Conservation (phyloP, 2,113 vertebrate genomes). For the Acanthochromis polyacanthus region DNA sequence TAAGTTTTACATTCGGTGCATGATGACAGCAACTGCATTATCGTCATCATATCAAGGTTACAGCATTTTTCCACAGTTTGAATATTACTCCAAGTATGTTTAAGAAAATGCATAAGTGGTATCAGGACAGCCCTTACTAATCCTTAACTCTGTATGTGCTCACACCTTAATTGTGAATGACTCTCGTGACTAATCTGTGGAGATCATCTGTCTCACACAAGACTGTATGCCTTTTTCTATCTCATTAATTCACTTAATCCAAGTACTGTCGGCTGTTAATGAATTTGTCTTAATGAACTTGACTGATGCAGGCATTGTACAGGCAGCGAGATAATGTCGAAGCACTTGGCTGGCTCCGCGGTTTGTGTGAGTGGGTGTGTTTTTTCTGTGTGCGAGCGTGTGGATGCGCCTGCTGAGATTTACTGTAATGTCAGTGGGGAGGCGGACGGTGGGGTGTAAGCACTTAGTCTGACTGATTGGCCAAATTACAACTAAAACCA, state of each 20-base stretch:
- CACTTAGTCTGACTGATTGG: constrained; percentile 75
- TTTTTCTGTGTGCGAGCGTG: background rate
- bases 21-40: constrained; percentile 22
- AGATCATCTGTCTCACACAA: constrained; percentile 48
- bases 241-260: constrained; percentile 52
- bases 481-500: constrained; percentile 69
- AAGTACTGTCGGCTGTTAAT: constrained; percentile 62
- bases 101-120: constrained; percentile 41
- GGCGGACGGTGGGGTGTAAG: constrained; percentile 53
- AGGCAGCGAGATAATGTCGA: constrained; percentile 56
- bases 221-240: constrained; percentile 69
- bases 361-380: constrained; percentile 35
- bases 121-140: constrained; percentile 62
- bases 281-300: constrained; percentile 70
- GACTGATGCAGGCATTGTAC: constrained; percentile 65
- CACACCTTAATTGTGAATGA: constrained; percentile 56
- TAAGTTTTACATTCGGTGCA: constrained; percentile 13
- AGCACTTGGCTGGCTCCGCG: constrained; percentile 66
- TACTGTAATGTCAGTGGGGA: constrained; percentile 57
- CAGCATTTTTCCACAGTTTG: constrained; percentile 43
- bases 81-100: constrained; percentile 56
- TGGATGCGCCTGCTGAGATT: constrained; percentile 52
- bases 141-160: constrained; percentile 54
- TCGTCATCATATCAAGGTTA: constrained; percentile 39
- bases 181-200: constrained; percentile 56